phyloP scores from a whole-genome alignment of 2,888 invertebrate species.

The Neoascia interrupta region DNA sequence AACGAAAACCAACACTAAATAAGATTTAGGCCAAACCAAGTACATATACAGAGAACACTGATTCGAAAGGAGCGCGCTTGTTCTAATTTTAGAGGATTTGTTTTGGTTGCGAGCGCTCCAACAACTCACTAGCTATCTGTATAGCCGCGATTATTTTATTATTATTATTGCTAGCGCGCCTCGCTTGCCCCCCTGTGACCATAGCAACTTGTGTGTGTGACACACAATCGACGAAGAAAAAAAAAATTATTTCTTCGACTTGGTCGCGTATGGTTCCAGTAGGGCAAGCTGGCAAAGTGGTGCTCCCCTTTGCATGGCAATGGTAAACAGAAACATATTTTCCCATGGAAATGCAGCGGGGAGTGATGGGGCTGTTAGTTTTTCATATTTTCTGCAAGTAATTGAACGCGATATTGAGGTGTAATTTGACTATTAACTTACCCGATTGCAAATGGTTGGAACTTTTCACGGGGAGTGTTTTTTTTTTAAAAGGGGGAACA shows the following conservation, averaged over 20 bases:
- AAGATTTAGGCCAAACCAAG: conserved; percentile 56
- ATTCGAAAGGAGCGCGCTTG: conserved; percentile 49
- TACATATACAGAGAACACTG: conserved; percentile 19
- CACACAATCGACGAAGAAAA: conserved; percentile 60
- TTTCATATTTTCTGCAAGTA: conserved; percentile 15
- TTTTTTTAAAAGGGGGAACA: conserved; percentile 21
- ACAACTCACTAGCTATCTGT: conserved; percentile 41
- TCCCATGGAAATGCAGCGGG: conserved; percentile 37
- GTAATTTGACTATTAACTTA: conserved; percentile 54
- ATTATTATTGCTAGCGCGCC: conserved; percentile 65
- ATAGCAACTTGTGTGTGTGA: conserved; percentile 69
- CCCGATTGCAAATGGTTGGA: conserved; percentile 43
- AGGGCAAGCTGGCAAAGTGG: conserved; percentile 14
- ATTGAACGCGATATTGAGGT: conserved; percentile 14
- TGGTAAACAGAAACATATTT: conserved; percentile 68
- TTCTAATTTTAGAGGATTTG: conserved; percentile 69
- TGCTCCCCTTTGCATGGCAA: conserved; percentile 45
- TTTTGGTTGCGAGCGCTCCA: conserved; percentile 56
- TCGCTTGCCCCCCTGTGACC: conserved; percentile 48
- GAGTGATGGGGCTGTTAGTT: no score
- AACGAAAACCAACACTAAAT: conserved; percentile 62
- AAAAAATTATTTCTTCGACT: conserved; percentile 48
- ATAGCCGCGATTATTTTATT: conserved; percentile 61
- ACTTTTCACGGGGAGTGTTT: conserved; percentile 31
- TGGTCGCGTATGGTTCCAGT: neutral